A percentile compares a stretch with the other conserved stretches of the same genome.
phyloP scores from a whole-genome alignment of 2,888 invertebrate genomes.

The Hydrotaea cyrtoneurina region DNA sequence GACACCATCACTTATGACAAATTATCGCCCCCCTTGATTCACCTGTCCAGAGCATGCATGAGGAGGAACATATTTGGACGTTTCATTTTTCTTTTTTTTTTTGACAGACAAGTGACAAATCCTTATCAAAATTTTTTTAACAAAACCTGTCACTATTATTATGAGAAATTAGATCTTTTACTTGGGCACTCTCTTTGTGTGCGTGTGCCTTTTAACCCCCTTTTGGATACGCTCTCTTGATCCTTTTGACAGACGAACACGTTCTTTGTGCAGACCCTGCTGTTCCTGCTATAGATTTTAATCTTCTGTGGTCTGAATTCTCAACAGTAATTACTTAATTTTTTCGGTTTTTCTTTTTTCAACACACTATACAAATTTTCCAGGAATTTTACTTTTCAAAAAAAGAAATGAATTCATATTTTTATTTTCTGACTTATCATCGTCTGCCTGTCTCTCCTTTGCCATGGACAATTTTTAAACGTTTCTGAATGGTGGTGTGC shows the following conservation, averaged over 20 bases:
- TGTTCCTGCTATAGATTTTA: not conserved
- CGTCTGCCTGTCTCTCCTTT: not conserved
- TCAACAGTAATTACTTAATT: not conserved
- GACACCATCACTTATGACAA: slow-evolving; percentile 39
- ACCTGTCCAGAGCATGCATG: slow-evolving; percentile 31
- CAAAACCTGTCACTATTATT: not conserved
- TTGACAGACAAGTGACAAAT: slow-evolving; percentile 65
- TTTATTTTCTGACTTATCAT: not conserved
- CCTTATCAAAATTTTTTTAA: slow-evolving; percentile 19
- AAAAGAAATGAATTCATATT: slow-evolving; percentile 21
- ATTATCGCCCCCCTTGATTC: slow-evolving; percentile 31
- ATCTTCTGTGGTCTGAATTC: not conserved
- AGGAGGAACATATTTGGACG: slow-evolving; percentile 20
- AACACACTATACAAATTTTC: not conserved
- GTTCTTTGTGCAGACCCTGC: not conserved
- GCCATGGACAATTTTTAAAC: not conserved
- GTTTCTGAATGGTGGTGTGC: not conserved
- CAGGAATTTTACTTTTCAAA: not conserved
- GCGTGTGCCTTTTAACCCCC: not conserved
- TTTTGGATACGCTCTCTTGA: slow-evolving; percentile 18
- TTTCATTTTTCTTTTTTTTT: too few relatives aligned
- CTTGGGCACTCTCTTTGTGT: not conserved
- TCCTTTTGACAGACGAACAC: slow-evolving; percentile 23
- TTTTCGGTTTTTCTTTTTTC: not conserved
- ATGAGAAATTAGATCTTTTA: slow-evolving; percentile 28